These are phyloP conservation scores for Ophioninae sp. DNA, from an alignment of 2,888 invertebrate genomes.

Conservation along the genomic window DNA sequence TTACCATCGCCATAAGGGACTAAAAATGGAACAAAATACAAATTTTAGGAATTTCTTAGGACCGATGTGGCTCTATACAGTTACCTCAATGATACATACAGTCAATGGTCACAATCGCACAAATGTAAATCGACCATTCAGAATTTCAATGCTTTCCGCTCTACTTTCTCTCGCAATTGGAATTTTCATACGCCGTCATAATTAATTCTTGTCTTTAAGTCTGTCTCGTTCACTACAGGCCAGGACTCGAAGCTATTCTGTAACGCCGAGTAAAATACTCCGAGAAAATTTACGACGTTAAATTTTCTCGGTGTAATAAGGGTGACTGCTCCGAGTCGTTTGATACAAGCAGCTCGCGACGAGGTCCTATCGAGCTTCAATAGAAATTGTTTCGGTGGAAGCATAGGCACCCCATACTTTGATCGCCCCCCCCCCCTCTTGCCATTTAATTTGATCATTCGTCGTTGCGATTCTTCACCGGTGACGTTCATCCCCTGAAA, in stretches of 20 bases:
- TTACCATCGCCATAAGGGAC: too few species aligned
- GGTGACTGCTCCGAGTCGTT: constrained; percentile 78
- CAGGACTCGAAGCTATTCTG: constrained; percentile 70
- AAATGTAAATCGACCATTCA: too few species aligned
- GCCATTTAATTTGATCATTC: constrained; percentile 63
- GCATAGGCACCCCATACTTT: constrained; percentile 31
- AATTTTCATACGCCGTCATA: neutral
- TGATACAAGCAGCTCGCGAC: constrained; percentile 63
- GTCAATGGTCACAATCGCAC: too few species aligned
- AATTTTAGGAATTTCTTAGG: too few species aligned
- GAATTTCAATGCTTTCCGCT: neutral
- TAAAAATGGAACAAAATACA: too few species aligned
- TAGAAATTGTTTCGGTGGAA: constrained; percentile 62
- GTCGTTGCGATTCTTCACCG: constrained; percentile 39
- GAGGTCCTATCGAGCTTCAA: constrained; percentile 61
- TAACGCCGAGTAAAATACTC: constrained; percentile 75
- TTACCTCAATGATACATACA: too few species aligned
- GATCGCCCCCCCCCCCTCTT: constrained; percentile 26
- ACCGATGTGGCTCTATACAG: too few species aligned
- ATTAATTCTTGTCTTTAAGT: constrained; percentile 9
- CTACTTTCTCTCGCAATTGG: neutral
- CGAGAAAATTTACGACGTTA: constrained; percentile 75
- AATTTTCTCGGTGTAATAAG: constrained; percentile 77
- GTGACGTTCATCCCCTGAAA: neutral
- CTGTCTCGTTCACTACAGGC: neutral